phyloP scores from a whole-genome alignment of 2,797 vertebrate species.

The Acridotheres tristis region DNA sequence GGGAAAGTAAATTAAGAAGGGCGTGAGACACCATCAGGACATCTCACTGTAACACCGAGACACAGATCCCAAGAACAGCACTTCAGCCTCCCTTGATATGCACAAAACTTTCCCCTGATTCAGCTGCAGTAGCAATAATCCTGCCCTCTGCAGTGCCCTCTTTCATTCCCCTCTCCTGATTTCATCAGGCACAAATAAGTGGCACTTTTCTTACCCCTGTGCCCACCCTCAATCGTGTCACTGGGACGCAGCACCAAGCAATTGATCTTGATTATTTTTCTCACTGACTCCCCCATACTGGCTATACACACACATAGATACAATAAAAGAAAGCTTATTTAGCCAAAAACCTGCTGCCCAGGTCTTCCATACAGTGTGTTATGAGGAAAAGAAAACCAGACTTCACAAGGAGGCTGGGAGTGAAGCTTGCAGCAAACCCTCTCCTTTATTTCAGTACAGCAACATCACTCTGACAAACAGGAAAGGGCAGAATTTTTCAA shows the following conservation, averaged over 20 bases:
- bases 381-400: not conserved
- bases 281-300: not conserved
- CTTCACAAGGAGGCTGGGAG: not conserved
- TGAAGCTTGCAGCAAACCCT: not conserved
- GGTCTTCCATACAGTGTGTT: not conserved
- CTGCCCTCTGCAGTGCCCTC: not conserved
- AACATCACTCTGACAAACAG: not conserved
- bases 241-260: not conserved
- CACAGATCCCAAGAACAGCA: not conserved
- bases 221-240: not conserved
- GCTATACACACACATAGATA: not conserved
- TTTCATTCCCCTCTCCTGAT: not conserved
- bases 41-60: not conserved
- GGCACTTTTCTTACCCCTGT: not conserved
- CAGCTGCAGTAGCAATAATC: not conserved
- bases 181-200: not conserved
- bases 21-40: not conserved
- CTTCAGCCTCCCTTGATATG: not conserved
- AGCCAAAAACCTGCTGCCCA: slow-evolving; percentile 25
- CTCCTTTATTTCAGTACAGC: not conserved
- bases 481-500: not conserved
- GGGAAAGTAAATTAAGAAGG: not conserved
- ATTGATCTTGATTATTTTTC: not conserved
- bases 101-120: not conserved
- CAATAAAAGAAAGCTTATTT: not conserved